Conservation (phyloP, 2,113 vertebrate genomes). For the Sinocyclocheilus rhinocerous region DNA sequence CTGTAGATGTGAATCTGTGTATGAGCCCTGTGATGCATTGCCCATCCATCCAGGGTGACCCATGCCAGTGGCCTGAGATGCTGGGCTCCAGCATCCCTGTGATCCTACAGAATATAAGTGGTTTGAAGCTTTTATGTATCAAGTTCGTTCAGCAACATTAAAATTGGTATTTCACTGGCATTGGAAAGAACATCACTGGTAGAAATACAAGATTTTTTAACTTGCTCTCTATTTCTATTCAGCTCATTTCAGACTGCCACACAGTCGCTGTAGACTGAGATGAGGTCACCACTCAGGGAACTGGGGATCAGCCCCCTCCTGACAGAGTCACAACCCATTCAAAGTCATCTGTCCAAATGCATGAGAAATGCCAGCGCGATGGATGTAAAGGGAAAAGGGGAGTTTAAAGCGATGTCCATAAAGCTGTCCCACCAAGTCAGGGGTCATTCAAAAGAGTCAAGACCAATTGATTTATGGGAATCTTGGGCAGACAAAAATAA, state of each 20-base stretch:
- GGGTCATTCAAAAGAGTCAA: slow-evolving; percentile 30
- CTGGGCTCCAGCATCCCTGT: no score
- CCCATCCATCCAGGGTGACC: no score
- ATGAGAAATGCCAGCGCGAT: background rate
- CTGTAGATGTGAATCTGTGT: no score
- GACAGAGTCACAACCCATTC: slow-evolving; percentile 34
- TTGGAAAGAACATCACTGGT: background rate
- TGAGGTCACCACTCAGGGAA: background rate
- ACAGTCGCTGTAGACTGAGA: background rate
- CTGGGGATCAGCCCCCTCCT: background rate
- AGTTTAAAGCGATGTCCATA: slow-evolving; percentile 18
- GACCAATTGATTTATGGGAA: slow-evolving; percentile 37
- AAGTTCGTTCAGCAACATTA: no score
- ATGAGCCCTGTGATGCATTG: no score
- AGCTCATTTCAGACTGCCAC: background rate
- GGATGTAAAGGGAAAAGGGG: background rate
- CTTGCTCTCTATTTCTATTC: background rate
- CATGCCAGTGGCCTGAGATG: no score
- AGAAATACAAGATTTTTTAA: background rate
- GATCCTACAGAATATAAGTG: no score
- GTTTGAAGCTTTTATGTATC: no score
- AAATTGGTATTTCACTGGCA: no score
- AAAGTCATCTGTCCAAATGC: slow-evolving; percentile 16
- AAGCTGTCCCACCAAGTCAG: background rate
- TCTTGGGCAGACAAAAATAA: background rate